Base-by-base conservation (phyloP, 1,140 invertebrate genomes). In the Conus ventricosus region DNA sequence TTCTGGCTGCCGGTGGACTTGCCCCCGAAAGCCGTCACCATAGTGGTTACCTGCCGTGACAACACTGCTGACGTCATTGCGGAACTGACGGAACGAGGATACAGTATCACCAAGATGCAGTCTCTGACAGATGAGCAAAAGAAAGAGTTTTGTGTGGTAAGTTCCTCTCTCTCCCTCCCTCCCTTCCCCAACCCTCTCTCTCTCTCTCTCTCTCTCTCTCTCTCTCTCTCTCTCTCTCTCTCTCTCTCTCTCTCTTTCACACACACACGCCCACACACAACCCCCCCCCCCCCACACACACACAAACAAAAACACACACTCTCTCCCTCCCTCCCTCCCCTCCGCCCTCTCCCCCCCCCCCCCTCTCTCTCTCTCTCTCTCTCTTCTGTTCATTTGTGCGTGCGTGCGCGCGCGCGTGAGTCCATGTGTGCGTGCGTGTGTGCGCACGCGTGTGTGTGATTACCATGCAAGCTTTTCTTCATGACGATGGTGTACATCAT, bases 1-100 rank as follows among this genome's bases (percentile, higher is more conserved):
- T 92, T 84, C 87, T 92, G 91, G 91, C 85, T 92, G 63, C 91
- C 91, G 0, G 27, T 20, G 23, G 82, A 87, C 27, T 76, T 91
- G 51, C 23, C 81, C 51, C 25, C 83, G 27, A 76, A 87, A 57
- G 67, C 71, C 20, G 76, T 88, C 8, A 80, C 55, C 10, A 53
- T 91, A 10, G 86, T 92, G 57, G 87, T 90, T 10, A 90, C 91
- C 13, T 90, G 87, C 15, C 17, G 85, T 17, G 27, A 87, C 0
- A 55, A 80, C 76, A 85, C 88, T 71, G 27, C 75, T 71, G 51
- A 54, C 25, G 85, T 55, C 54, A 88, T 90, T 51, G 53, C 67
- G 5, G 90, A 91, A 54, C 87, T 92, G 63, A 76, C 84, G 23
- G 83, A 75, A 6, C 80, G 90, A 63, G 81, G 89, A 0, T 92